Base-by-base conservation (phyloP, 2,888 invertebrate genomes). In the Tineola bisselliella region DNA sequence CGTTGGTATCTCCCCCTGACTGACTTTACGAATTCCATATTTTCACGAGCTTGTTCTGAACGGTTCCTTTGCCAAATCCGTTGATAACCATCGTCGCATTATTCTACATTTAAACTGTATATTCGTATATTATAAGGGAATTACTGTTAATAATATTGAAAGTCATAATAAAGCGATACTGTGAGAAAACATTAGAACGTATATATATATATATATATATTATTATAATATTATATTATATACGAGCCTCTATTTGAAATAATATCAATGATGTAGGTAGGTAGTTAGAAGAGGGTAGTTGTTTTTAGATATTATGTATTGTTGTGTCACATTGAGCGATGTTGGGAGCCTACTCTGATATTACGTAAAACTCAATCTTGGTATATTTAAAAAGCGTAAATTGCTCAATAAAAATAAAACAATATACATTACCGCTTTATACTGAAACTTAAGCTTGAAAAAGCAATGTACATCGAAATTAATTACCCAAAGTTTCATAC, bases 81-180 rank as follows among this genome's bases (percentile, higher is more conserved):
- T 58, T 12, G 13, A 56, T 8, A 19, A 19, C 25, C 58, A 58
- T 58, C 33, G 58, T 33, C 33, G 33, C 33, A 33, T 58, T 33
- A 8, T 58, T 58, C 10, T 15, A 58, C 30, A 58, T 33, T 1
- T 18, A 54, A 54, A 10, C 44, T 15, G 58, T 58, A 58, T 58
- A 13, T 58, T 58, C 58, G 31, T 58, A 33, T 58, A 8, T 33
- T 80, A 77, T 82, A 80, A 78, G 48, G 48, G 8, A 12, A n/a
- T n/a, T n/a, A n/a, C n/a, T 43, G 38, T 73, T 82, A 82, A 75
- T 78, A 73, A 63, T 80, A 81, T 77, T 72, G 70, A 80, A 73
- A 84, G 87, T 87, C 87, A 87, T 84, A 84, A 84, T 84, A 81
- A 87, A 87, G 87, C 87, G 81, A 81, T 73, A 84, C 87, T 87